Conservation (phyloP, 1,140 invertebrate species). For the Magallana ariakensis region DNA sequence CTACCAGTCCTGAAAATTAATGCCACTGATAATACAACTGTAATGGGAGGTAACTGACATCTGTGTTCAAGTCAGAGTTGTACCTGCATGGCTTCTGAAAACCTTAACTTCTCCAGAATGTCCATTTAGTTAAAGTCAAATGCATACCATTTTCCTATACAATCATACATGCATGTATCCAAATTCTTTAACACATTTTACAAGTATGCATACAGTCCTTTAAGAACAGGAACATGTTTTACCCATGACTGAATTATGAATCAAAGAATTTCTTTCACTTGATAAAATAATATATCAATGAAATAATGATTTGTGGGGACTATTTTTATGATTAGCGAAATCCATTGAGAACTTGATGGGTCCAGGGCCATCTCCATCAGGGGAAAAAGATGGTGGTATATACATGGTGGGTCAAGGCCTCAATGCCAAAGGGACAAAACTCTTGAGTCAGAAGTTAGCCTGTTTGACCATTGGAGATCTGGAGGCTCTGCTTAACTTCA, state of each 20-base stretch:
- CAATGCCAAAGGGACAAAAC: constrained; percentile 56
- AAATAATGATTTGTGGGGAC: too few species aligned
- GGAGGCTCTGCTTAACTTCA: constrained; percentile 58
- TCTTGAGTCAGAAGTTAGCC: constrained; percentile 64
- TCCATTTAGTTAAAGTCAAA: too few species aligned
- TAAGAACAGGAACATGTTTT: too few species aligned
- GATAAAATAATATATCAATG: too few species aligned
- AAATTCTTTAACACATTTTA: too few species aligned
- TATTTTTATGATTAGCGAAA: not conserved
- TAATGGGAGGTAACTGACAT: constrained; percentile 9
- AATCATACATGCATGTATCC: too few species aligned
- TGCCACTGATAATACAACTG: not conserved
- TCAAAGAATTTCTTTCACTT: too few species aligned
- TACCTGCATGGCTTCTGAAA: too few species aligned
- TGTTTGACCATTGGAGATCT: constrained; percentile 68
- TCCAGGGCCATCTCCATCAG: not conserved
- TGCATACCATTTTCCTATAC: too few species aligned
- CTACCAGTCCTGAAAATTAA: constrained; percentile 1
- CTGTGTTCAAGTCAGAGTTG: not conserved
- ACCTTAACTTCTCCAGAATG: too few species aligned
- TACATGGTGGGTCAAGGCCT: constrained; percentile 66
- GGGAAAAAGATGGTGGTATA: not conserved
- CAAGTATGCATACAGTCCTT: too few species aligned
- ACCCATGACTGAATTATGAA: too few species aligned
- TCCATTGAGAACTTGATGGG: constrained; percentile 3